phyloP scores from a whole-genome alignment of 2,113 vertebrate genomes.

The Mormyrus iriodes region DNA sequence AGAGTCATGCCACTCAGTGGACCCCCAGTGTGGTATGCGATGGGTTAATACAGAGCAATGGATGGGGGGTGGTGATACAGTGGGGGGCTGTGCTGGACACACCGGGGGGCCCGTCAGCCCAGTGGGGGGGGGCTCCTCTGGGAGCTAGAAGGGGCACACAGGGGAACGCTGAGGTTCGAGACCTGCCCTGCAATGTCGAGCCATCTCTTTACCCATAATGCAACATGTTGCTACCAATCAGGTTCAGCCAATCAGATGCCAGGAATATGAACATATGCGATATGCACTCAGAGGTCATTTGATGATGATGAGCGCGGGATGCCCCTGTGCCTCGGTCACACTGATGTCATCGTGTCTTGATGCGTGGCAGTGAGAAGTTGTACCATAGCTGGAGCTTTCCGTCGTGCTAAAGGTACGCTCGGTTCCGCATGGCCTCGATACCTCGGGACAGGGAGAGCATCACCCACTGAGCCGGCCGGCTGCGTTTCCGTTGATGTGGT shows the following conservation, averaged over 20 bases:
- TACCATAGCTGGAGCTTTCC: background rate
- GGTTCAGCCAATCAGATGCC: background rate
- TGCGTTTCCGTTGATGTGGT: background rate
- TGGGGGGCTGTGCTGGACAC: slow-evolving; percentile 55
- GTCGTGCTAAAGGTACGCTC: background rate
- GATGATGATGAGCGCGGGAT: background rate
- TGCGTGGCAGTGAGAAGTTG: background rate
- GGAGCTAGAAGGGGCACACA: background rate
- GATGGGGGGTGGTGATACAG: slow-evolving; percentile 55
- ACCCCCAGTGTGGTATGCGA: slow-evolving; percentile 55
- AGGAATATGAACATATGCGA: background rate
- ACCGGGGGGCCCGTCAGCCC: slow-evolving; percentile 33
- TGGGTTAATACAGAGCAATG: slow-evolving; percentile 61
- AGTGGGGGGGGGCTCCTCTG: background rate
- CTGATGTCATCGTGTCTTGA: background rate
- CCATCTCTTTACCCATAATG: background rate
- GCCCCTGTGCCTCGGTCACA: no score
- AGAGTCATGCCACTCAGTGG: slow-evolving; percentile 59
- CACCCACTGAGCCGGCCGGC: background rate
- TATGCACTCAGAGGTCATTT: background rate
- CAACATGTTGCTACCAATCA: background rate
- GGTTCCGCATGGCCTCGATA: background rate
- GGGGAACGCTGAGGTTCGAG: background rate
- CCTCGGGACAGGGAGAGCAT: background rate
- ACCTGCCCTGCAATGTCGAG: background rate